phyloP scores from a whole-genome alignment of 2,113 vertebrate species.

The Acrocephalus kingi region DNA sequence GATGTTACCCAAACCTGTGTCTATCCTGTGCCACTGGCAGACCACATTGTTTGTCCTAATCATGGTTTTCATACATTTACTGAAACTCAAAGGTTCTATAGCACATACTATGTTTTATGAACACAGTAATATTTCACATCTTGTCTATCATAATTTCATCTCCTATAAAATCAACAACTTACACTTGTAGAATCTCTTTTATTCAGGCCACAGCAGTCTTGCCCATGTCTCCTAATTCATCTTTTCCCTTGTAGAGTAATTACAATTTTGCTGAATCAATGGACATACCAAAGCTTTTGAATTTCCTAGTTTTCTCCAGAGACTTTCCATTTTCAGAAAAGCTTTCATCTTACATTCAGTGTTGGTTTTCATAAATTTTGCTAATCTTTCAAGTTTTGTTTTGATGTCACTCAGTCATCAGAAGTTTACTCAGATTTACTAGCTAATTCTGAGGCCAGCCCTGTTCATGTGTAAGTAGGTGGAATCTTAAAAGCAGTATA shows the following conservation, averaged over 20 bases:
- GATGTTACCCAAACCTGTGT: background rate
- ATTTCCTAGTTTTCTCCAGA: conserved; percentile 9
- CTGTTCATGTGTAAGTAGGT: background rate
- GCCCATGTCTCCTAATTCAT: background rate
- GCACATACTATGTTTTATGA: background rate
- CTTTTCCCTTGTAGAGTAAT: background rate
- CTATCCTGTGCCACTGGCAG: background rate
- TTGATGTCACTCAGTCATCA: background rate
- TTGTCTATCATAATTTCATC: background rate
- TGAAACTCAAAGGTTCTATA: background rate
- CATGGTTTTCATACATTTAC: background rate
- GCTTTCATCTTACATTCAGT: background rate
- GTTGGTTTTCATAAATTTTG: conserved; percentile 12
- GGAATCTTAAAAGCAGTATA: background rate
- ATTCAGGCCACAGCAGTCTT: background rate
- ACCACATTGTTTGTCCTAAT: background rate
- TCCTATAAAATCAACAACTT: background rate
- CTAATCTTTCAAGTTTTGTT: background rate
- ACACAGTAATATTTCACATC: background rate
- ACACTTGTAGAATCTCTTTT: background rate
- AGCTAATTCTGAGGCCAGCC: background rate
- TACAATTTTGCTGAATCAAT: conserved; percentile 16
- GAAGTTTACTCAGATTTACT: background rate
- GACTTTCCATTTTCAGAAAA: background rate
- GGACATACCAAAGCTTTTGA: background rate